These are phyloP conservation scores for Heliothis virescens DNA, from an alignment of 1,140 invertebrate species.

Conservation along the genomic window DNA sequence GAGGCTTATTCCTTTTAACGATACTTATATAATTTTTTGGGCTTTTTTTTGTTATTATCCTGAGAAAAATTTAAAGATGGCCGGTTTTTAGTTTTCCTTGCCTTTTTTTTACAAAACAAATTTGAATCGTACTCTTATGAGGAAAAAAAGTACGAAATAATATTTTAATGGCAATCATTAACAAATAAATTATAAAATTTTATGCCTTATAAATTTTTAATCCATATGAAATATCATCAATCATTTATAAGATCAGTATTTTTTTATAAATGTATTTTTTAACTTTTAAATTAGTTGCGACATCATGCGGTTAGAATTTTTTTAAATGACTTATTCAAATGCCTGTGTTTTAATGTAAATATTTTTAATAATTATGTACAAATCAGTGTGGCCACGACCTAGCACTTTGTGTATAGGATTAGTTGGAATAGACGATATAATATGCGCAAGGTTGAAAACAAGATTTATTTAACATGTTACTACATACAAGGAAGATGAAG, in stretches of 20 bases:
- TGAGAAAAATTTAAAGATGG: too few species aligned
- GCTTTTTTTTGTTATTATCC: too few species aligned
- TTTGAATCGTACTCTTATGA: too few species aligned
- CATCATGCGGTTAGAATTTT: background rate
- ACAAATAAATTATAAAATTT: too few species aligned
- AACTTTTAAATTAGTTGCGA: conserved; percentile 2
- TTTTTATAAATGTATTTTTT: background rate
- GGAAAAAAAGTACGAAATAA: background rate
- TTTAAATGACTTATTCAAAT: conserved; percentile 24
- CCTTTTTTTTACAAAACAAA: too few species aligned
- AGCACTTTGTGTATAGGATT: background rate
- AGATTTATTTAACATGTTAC: too few species aligned
- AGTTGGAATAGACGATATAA: background rate
- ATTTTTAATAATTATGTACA: background rate
- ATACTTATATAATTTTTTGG: too few species aligned
- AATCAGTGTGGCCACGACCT: background rate
- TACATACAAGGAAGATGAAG: too few species aligned
- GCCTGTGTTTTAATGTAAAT: background rate
- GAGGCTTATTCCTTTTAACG: too few species aligned
- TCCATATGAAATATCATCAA: background rate
- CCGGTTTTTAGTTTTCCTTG: too few species aligned
- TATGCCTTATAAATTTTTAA: background rate
- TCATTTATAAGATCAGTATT: background rate
- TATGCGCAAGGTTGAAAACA: background rate
- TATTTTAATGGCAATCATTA: background rate